Evolutionary conservation across 1,140 invertebrate species (phyloP), one percentile per base, ranked within the genome.

Genomic region (Caenorhabditis brenneri): DNA sequence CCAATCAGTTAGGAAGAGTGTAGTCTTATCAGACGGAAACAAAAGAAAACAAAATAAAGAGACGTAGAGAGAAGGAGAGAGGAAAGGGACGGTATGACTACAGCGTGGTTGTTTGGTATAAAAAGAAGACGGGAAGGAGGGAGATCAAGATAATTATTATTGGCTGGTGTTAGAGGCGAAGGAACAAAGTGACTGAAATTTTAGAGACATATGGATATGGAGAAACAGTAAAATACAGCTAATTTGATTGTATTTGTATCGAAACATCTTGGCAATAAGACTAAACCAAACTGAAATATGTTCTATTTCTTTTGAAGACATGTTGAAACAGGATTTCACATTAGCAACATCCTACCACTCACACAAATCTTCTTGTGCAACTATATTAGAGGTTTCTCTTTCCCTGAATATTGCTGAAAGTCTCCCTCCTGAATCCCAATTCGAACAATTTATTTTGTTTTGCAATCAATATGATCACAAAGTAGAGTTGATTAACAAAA

Each of bases 401-500:
- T n/a, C n/a, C n/a, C n/a, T n/a, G n/a, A n/a, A n/a, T n/a, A n/a
- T n/a, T n/a, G n/a, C n/a, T n/a, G n/a, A n/a, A n/a, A n/a, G n/a
- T n/a, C n/a, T n/a, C n/a, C n/a, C n/a, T n/a, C n/a, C n/a, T n/a
- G 9, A 36, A 27, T 42, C 33, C 65, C 33, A 74, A 46, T 74
- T 74, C 65, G 36, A 74, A 74, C 6, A 74, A 74, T 74, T 74
- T 74, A 74, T 74, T 74, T 74, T 22, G 33, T 46, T 22, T 74
- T 74, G 65, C 15, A 74, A 74, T 74, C 65, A 74, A 74, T 74
- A 74, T 74, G 65, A 74, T 74, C 36, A 39, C 65, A 74, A 74
- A 24, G 10, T 3, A 42, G 24, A 39, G 10, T 33, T 42, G 24
- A 1, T 27, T 55, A 10, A 22, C 24, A 16, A 42, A 74, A 39